Evolutionary conservation across 2,888 invertebrate genomes (phyloP).

Genomic region (Microctonus aethiopoides): DNA sequence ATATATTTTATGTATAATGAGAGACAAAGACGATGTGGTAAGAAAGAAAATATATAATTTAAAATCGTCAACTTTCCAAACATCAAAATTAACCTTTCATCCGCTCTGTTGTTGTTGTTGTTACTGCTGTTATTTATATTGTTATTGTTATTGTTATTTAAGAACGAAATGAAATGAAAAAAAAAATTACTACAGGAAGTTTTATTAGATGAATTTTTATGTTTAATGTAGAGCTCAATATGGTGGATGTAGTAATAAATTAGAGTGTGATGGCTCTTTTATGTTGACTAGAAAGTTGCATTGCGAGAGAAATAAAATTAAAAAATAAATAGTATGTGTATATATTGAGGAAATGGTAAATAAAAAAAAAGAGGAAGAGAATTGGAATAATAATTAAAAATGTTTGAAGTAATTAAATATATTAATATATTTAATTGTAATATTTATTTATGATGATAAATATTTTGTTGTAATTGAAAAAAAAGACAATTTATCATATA

Average conservation of each 20-base stretch:
- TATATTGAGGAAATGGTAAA: not conserved
- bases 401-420: too few relatives aligned
- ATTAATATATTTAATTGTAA: too few relatives aligned
- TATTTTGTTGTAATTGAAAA: too few relatives aligned
- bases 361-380: not conserved
- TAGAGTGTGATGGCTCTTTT: slow-evolving; percentile 45
- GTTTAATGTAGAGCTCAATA: not conserved
- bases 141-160: not conserved
- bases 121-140: not conserved
- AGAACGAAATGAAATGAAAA: not conserved
- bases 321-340: not conserved
- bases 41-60: not conserved
- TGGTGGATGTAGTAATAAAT: slow-evolving; percentile 52
- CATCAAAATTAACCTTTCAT: not conserved
- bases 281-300: slow-evolving; percentile 55
- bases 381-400: too few relatives aligned
- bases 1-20: not conserved
- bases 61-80: slow-evolving; percentile 9
- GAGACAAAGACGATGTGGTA: not conserved
- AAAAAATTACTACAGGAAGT: not conserved
- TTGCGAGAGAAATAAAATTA: slow-evolving; percentile 31
- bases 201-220: not conserved
- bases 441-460: too few relatives aligned
- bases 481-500: too few relatives aligned
- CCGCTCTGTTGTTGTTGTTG: not conserved